phyloP scores from a whole-genome alignment of 2,888 invertebrate genomes.

The Eledone cirrhosa region DNA sequence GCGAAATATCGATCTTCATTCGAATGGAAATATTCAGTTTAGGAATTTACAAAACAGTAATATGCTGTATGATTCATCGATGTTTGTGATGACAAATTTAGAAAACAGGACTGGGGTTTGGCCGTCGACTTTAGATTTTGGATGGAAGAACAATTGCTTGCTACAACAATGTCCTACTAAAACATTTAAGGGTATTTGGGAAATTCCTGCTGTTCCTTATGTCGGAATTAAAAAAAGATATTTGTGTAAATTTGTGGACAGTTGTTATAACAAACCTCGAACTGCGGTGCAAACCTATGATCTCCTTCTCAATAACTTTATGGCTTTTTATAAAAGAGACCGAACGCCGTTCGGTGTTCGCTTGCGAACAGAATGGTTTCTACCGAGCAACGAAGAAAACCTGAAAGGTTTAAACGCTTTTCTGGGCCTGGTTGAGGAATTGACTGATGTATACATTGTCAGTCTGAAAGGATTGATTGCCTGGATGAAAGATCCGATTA shows the following conservation, averaged over 20 bases:
- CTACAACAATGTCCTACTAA: slow-evolving; percentile 37
- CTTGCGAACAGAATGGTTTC: slow-evolving; percentile 4
- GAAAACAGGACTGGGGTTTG: slow-evolving; percentile 38
- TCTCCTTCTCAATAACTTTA: slow-evolving; percentile 78
- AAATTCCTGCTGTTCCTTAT: slow-evolving; percentile 46
- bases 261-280: slow-evolving; percentile 41
- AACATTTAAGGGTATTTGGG: slow-evolving; percentile 45
- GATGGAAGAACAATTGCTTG: slow-evolving; percentile 40
- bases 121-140: slow-evolving; percentile 49
- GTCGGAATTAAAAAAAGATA: slow-evolving; percentile 36
- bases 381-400: background rate
- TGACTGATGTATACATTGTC: slow-evolving; percentile 1
- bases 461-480: background rate
- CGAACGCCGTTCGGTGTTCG: background rate
- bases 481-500: slow-evolving; percentile 16
- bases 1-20: slow-evolving; percentile 42
- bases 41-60: slow-evolving; percentile 38
- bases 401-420: slow-evolving; percentile 21
- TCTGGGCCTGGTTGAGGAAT: background rate
- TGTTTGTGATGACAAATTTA: slow-evolving; percentile 34
- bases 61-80: slow-evolving; percentile 45
- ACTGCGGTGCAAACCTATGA: slow-evolving; percentile 42
- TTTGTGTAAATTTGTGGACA: slow-evolving; percentile 51
- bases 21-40: slow-evolving; percentile 42
- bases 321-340: background rate